Evolutionary conservation across 2,888 invertebrate genomes (phyloP).

Genomic region (Leptopterna dolabrata): DNA sequence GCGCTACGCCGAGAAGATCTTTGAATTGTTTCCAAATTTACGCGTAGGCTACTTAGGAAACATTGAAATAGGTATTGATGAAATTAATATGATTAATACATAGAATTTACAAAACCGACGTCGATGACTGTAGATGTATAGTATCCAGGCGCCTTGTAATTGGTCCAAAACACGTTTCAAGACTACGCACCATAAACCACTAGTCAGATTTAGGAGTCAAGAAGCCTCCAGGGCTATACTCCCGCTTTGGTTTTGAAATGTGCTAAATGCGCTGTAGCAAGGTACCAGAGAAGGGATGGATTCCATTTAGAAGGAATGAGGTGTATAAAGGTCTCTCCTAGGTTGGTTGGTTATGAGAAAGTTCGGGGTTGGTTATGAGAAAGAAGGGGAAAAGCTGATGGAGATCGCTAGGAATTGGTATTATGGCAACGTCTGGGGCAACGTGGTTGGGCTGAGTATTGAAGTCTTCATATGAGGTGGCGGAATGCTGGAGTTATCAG

Average conservation of each 20-base stretch:
- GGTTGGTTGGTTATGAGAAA: background rate
- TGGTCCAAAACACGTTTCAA: no score
- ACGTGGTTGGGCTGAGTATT: background rate
- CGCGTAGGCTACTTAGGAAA: no score
- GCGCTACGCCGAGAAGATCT: no score
- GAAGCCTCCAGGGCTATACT: no score
- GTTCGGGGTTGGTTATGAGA: background rate
- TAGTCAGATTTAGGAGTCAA: no score
- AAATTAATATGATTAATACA: no score
- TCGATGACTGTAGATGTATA: no score
- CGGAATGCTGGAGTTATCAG: background rate
- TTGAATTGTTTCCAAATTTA: no score
- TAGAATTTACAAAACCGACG: no score
- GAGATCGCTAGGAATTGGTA: slow-evolving; percentile 31
- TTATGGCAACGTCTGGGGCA: slow-evolving; percentile 9
- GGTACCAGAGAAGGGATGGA: background rate
- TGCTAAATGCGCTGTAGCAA: background rate
- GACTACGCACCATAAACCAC: no score
- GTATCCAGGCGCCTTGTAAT: no score
- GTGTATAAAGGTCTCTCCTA: background rate
- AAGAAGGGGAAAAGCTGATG: slow-evolving; percentile 20
- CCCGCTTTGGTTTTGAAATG: background rate
- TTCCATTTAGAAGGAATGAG: slow-evolving; percentile 1
- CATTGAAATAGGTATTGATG: no score
- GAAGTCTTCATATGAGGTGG: slow-evolving; percentile 10